Base-by-base conservation (phyloP, 2,113 vertebrate genomes). In the Mormoops blainvillei region DNA sequence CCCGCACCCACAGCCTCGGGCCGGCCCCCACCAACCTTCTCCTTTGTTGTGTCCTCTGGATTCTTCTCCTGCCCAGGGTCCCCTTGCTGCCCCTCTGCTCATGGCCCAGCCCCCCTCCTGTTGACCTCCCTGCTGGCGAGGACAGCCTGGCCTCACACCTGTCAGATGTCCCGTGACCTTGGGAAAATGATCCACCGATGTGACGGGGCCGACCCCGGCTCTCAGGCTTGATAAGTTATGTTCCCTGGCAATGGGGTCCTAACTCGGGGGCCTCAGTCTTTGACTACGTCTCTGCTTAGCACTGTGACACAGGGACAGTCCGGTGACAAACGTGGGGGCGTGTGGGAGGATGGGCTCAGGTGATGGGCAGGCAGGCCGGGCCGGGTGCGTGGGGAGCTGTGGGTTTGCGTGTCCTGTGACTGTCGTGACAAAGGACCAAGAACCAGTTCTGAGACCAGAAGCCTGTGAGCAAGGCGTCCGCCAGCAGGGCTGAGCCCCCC, bases 41-140 rank as follows among this genome's bases (percentile, higher is more conserved):
- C 36, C n/a, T 45, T 28, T 33, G 1, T 33, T 0, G 1, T 7
- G 5, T 0, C 26, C 43, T 19, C 16, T 19, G 19, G 5, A 52
- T 26, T 0, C 4, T 4, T 28, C 2, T 45, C 36, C 76, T 28
- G 11, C 67, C 38, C n/a, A 5, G 4, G 1, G 12, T 31, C n/a
- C 5, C 71, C 68, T 76, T 2, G 3, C 8, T 8, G 16, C 22
- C 50, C 5, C 58, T 0, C 0, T 16, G 56, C 38, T 43, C 5
- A 0, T 0, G 3, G 33, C 26, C n/a, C 3, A 0, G 65, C 6
- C 38, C 0, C 0, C 31, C 54, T 3, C n/a, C n/a, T n/a, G n/a
- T n/a, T n/a, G n/a, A 0, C 8, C 1, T 6, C 20, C 2, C 33
- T 15, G 15, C 11, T 22, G 76, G 11, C 1, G 50, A 15, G 45